Base-by-base conservation (phyloP, 2,888 invertebrate species). In the Blera fallax region DNA sequence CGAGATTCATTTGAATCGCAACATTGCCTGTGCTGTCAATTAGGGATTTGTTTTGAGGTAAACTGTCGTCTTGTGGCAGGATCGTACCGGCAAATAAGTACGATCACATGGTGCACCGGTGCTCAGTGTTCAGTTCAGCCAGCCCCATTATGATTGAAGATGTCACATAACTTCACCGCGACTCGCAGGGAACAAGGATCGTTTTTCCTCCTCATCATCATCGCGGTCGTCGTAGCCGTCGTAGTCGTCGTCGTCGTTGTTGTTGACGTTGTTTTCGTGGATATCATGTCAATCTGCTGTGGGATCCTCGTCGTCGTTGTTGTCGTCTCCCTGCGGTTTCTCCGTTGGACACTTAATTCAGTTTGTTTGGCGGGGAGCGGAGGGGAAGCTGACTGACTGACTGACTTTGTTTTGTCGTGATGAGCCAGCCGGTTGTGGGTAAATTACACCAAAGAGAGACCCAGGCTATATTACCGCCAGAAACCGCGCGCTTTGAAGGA, bases 31-130 rank as follows among this genome's bases (percentile, higher is more conserved):
- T 81, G 85, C 80, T 85, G 85, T 85, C 85, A 85, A 85, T 85
- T 85, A 85, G 85, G 81, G 85, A 85, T 81, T 85, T 85, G 85
- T 85, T 85, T 85, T 85, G 81, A 85, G 72, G 81, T 85, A 85
- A 85, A 77, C 81, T 85, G 81, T 81, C 85, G 67, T 72, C 85
- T 85, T 60, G 76, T 70, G 76, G 81, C 74, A 80, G 80, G 76
- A 81, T 81, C 21, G 45, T 54, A 21, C n/a, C 24, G 27, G 72
- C 43, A 37, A 11, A 11, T 11, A 37, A 1, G n/a, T n/a, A n/a
- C n/a, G 37, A n/a, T 45, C 64, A 27, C 48, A n/a, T 24, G 24
- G 24, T 24, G 4, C 24, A 24, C 2, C 24, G 4, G 24, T 52
- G 72, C 29, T 21, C 37, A 29, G 52, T 37, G 60, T 52, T 34